A percentile compares a stretch with the other conserved stretches of the same genome.
Evolutionary conservation across 2,797 vertebrate genomes (phyloP).

Genomic region (Arctocebus calabarensis): DNA sequence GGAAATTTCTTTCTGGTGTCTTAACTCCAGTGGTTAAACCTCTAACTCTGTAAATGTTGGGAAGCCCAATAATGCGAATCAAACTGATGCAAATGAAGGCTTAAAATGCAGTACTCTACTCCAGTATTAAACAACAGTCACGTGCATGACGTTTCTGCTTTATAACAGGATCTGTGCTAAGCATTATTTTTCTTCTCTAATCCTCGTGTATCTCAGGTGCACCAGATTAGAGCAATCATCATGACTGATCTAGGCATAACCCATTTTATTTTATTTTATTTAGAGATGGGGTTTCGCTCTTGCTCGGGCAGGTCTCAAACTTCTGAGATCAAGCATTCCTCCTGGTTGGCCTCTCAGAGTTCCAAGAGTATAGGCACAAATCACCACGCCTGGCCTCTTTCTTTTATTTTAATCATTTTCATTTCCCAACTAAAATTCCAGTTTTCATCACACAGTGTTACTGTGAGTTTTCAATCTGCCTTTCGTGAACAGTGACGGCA

Average conservation of each 20-base stretch:
- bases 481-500: not conserved
- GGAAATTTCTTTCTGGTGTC: constrained; percentile 31
- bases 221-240: not conserved
- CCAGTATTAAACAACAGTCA: not conserved
- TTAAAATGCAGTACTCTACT: not conserved
- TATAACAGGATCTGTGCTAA: not conserved
- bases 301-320: too few relatives aligned
- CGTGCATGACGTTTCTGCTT: not conserved
- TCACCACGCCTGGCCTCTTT: not conserved
- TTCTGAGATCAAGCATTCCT: too few relatives aligned
- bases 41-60: not conserved
- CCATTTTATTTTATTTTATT: too few relatives aligned
- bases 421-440: constrained; percentile 37
- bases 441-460: not conserved
- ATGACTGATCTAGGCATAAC: not conserved
- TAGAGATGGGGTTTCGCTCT: too few relatives aligned
- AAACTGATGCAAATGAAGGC: not conserved
- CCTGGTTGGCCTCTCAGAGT: too few relatives aligned
- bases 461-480: not conserved
- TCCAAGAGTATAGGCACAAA: too few relatives aligned
- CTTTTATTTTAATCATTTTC: not conserved
- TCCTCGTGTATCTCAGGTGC: not conserved
- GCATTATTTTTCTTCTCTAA: not conserved
- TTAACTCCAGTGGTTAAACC: not conserved
- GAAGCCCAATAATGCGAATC: not conserved